These are phyloP conservation scores for Ophonus ardosiacus DNA, from an alignment of 2,888 invertebrate species.

Conservation along the genomic window DNA sequence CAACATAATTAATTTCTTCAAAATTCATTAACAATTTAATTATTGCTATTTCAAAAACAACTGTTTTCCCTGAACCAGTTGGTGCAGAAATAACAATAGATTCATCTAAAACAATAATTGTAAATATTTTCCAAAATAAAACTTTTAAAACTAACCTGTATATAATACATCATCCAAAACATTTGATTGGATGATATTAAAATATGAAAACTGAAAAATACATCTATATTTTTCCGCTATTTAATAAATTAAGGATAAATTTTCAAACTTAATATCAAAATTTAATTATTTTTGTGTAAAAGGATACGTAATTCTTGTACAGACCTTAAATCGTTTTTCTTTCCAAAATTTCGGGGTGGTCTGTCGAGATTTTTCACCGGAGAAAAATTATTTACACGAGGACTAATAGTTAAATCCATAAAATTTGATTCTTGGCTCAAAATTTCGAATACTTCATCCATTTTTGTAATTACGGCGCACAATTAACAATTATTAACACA, in stretches of 20 bases:
- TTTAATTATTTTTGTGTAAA: constrained; percentile 56
- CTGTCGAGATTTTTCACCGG: neutral
- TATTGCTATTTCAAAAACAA: constrained; percentile 89
- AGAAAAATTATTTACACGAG: neutral
- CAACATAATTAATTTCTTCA: constrained; percentile 74
- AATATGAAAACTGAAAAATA: constrained; percentile 81
- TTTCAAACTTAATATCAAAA: neutral
- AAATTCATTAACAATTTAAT: constrained; percentile 80
- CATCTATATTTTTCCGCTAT: constrained; percentile 78
- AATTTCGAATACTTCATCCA: constrained; percentile 1
- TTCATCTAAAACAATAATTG: constrained; percentile 76
- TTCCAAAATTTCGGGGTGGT: constrained; percentile 64
- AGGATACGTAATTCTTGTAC: constrained; percentile 71
- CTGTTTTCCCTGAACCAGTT: constrained; percentile 91
- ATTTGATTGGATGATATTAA: constrained; percentile 86
- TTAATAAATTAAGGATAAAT: constrained; percentile 67
- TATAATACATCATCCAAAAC: constrained; percentile 84
- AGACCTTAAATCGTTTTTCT: constrained; percentile 66
- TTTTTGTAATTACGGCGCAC: neutral
- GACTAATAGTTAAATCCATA: constrained; percentile 49
- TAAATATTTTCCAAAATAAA: neutral
- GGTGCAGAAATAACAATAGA: constrained; percentile 87
- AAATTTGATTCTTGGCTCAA: constrained; percentile 25
- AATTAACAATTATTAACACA: neutral
- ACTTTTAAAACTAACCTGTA: constrained; percentile 76